Percentiles rank a stretch among this genome's conserved stretches.
Evolutionary conservation across 2,888 invertebrate genomes (phyloP).

Genomic region (Apodemia mormo): DNA sequence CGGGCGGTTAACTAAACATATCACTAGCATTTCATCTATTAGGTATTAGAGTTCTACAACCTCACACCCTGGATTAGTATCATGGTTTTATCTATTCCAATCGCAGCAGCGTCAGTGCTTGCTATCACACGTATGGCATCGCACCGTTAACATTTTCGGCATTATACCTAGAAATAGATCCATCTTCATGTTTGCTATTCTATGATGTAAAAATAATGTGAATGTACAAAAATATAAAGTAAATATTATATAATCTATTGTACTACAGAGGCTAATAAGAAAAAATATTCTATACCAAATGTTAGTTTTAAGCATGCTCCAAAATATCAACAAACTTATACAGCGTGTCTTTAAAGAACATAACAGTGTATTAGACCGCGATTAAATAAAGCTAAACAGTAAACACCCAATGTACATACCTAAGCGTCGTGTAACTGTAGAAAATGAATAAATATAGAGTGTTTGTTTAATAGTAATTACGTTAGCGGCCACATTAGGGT

Average conservation of each 20-base stretch:
- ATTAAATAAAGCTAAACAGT: conserved; percentile 8
- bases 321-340: neutral
- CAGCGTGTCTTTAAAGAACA: neutral
- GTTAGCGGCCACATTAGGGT: conserved; percentile 65
- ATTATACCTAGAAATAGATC: no score
- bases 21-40: no score
- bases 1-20: no score
- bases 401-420: neutral
- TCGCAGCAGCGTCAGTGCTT: no score
- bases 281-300: neutral
- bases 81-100: no score
- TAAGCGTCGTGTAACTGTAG: conserved; percentile 36
- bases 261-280: neutral
- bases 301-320: neutral
- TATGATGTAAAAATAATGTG: no score
- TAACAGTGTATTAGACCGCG: conserved; percentile 4
- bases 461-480: conserved; percentile 59
- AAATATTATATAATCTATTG: neutral
- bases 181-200: no score
- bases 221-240: neutral
- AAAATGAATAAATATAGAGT: conserved; percentile 41
- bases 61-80: no score
- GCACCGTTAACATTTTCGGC: no score
- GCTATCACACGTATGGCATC: no score
- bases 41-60: no score